A percentile compares a stretch with the other conserved stretches of the same genome.
Conservation (phyloP, 2,113 vertebrate species). For the Nicator chloris region DNA sequence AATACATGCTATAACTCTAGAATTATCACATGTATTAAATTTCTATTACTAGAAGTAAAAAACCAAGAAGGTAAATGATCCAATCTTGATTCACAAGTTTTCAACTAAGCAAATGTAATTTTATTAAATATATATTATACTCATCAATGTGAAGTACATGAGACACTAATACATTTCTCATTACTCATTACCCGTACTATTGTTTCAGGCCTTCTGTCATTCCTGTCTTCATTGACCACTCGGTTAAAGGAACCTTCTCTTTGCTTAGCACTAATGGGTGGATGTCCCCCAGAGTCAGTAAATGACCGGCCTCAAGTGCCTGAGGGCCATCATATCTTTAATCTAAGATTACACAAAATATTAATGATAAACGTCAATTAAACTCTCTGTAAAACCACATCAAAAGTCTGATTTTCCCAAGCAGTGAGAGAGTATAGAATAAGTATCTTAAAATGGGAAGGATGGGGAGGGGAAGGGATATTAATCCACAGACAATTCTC, state of each 20-base stretch:
- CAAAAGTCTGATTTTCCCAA: neutral
- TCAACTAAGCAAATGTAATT: neutral
- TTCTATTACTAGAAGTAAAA: neutral
- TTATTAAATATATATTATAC: neutral
- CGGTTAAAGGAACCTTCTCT: neutral
- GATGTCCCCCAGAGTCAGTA: neutral
- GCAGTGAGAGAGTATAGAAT: neutral
- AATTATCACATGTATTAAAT: neutral
- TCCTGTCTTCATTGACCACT: neutral
- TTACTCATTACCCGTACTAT: neutral
- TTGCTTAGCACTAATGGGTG: neutral
- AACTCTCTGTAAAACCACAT: neutral
- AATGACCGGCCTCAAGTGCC: neutral
- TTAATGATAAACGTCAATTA: neutral
- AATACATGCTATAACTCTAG: neutral
- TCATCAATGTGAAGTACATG: neutral
- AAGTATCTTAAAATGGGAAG: neutral
- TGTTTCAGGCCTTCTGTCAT: neutral
- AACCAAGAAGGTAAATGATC: neutral
- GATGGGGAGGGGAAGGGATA: neutral
- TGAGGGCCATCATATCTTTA: neutral
- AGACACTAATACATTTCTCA: neutral
- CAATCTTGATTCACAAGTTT: neutral
- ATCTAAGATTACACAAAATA: neutral
- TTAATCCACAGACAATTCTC: neutral